Conservation (phyloP, 2,113 vertebrate genomes). For the Archilochus colubris region DNA sequence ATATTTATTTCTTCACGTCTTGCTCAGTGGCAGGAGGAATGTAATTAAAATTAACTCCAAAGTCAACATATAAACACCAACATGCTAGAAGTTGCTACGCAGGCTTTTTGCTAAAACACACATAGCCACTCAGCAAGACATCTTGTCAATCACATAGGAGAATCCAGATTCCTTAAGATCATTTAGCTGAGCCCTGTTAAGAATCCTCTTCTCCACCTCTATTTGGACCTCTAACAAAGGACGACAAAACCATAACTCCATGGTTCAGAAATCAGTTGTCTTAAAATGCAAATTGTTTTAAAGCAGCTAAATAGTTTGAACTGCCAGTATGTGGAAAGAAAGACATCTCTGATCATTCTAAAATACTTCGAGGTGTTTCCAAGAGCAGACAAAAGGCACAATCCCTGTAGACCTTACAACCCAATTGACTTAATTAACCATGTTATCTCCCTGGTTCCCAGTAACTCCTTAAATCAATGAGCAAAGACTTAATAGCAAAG, state of each 20-base stretch:
- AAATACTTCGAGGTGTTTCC: not conserved
- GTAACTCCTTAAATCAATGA: conserved; percentile 54
- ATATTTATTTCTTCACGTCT: not conserved
- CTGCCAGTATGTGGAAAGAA: not conserved
- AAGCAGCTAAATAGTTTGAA: not conserved
- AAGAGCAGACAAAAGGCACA: conserved; percentile 1
- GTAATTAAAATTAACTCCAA: not conserved
- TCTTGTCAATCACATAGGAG: not conserved
- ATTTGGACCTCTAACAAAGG: not conserved
- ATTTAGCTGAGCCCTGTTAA: not conserved
- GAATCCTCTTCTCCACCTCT: not conserved
- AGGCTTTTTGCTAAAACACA: not conserved
- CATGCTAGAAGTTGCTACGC: not conserved
- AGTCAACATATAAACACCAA: not conserved
- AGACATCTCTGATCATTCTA: no score
- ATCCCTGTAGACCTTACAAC: conserved; percentile 7
- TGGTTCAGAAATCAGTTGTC: not conserved
- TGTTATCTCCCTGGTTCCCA: conserved; percentile 25
- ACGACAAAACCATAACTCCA: not conserved
- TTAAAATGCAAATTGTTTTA: not conserved
- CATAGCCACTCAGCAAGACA: not conserved
- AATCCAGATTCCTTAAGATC: not conserved
- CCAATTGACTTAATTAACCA: conserved; percentile 66
- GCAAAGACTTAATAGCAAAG: conserved; percentile 23
- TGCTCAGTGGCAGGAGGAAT: not conserved